Base-by-base conservation (phyloP, 1,140 invertebrate genomes). In the Eulimnadia texana region DNA sequence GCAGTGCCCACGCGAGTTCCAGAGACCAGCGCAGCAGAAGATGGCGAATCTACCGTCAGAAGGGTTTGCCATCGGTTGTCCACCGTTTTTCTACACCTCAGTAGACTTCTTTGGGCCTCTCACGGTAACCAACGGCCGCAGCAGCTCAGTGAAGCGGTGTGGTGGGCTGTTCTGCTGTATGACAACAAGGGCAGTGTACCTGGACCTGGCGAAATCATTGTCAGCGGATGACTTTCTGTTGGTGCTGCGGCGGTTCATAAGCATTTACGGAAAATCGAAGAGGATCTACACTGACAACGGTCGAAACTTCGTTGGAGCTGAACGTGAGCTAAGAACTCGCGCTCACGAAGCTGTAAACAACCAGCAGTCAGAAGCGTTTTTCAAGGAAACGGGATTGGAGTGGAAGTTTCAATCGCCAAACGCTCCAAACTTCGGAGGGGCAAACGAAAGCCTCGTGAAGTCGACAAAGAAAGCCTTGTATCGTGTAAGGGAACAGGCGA, bases 341-440 rank as follows among this genome's bases (percentile, higher is more conserved):
- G 61, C 33, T 33, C 3, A n/a, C 16, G 1, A n/a, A 9, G 54
- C 9, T n/a, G 9, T 23, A 2, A 24, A 2, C 22, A 53, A n/a
- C 11, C n/a, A 0, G 9, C 1, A 53, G 25, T 10, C 25, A 23
- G 23, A 56, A 19, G 20, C n/a, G 1, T 57, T 57, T 13, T 24
- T 20, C 23, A 33, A 57, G 42, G 27, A 28, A 2, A 19, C 19
- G 11, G 49, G 63, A 3, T 72, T 70, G 11, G 56, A 67, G 23
- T 76, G 71, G 71, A 63, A 72, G 61, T 74, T 75, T 60, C 73
- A 70, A 33, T 67, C 71, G 20, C 69, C 73, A 10, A 50, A 58
- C 57, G 67, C 63, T 24, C 67, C 69, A 2, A 68, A 73, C 61
- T 67, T 69, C 42, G 72, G 73, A 50, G 73, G 73, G 1, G 64